phyloP scores from a whole-genome alignment of 2,797 vertebrate species.

The Argentina silus region DNA sequence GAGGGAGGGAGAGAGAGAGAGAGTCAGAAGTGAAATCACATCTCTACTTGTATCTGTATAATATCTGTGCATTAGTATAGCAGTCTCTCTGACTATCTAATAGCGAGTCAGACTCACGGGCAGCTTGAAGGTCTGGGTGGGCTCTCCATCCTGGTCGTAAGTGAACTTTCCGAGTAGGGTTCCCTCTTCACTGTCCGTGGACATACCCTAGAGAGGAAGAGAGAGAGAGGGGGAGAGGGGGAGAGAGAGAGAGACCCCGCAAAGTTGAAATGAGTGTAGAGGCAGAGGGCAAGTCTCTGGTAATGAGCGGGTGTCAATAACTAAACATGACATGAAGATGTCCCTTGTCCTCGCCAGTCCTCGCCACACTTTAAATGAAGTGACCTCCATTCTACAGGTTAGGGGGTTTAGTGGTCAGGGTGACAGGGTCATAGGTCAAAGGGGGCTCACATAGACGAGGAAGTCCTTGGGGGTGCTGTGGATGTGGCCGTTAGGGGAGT shows the following conservation, averaged over 20 bases:
- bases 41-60: not conserved
- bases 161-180: slow-evolving; percentile 74
- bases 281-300: no score
- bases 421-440: not conserved
- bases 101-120: slow-evolving; percentile 60
- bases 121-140: slow-evolving; percentile 81
- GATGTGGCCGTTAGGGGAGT: slow-evolving; percentile 76
- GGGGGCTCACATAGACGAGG: slow-evolving; percentile 76
- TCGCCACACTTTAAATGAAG: no score
- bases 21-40: no score
- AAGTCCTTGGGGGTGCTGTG: slow-evolving; percentile 83
- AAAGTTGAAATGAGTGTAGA: no score
- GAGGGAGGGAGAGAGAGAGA: no score
- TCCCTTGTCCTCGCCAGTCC: no score
- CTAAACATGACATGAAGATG: no score
- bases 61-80: not conserved
- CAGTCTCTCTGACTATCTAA: not conserved
- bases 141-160: slow-evolving; percentile 69
- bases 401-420: no score
- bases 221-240: no score
- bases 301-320: no score
- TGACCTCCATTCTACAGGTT: no score
- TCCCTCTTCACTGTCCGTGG: slow-evolving; percentile 67
- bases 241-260: no score
- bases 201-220: slow-evolving; percentile 65